These are phyloP conservation scores for Porphyrio hochstetteri DNA, from an alignment of 2,113 vertebrate genomes.

Conservation along the genomic window DNA sequence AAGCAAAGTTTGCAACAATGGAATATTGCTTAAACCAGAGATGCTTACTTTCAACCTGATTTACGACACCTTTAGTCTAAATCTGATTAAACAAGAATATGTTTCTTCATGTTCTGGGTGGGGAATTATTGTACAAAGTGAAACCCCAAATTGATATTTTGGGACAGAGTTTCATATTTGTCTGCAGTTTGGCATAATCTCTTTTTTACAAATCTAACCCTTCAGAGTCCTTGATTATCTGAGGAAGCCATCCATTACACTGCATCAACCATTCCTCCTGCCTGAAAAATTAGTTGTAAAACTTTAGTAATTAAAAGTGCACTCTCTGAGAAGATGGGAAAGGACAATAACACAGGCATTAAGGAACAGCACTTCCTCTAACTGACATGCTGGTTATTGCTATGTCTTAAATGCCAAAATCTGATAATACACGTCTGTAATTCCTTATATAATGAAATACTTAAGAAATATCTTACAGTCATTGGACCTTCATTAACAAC, in stretches of 20 bases:
- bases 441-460: conserved; percentile 58
- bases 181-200: fast-evolving
- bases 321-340: conserved; percentile 33
- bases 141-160: not conserved
- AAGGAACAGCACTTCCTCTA: conserved; percentile 15
- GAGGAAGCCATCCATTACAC: not conserved
- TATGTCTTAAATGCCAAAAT: conserved; percentile 51
- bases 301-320: conserved; percentile 46
- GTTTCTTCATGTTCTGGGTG: not conserved
- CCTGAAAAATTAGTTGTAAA: not conserved
- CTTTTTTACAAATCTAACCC: not conserved
- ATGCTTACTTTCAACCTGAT: not conserved
- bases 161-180: not conserved
- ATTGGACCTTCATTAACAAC: conserved; percentile 50
- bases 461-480: conserved; percentile 56
- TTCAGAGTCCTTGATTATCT: not conserved
- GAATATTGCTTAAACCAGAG: not conserved
- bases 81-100: not conserved
- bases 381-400: not conserved
- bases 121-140: not conserved
- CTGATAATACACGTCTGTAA: conserved; percentile 43
- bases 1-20: not conserved
- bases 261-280: not conserved
- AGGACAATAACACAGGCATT: not conserved
- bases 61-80: not conserved